Evolutionary conservation across 2,113 vertebrate genomes (phyloP).

Genomic region (Mohoua ochrocephala): DNA sequence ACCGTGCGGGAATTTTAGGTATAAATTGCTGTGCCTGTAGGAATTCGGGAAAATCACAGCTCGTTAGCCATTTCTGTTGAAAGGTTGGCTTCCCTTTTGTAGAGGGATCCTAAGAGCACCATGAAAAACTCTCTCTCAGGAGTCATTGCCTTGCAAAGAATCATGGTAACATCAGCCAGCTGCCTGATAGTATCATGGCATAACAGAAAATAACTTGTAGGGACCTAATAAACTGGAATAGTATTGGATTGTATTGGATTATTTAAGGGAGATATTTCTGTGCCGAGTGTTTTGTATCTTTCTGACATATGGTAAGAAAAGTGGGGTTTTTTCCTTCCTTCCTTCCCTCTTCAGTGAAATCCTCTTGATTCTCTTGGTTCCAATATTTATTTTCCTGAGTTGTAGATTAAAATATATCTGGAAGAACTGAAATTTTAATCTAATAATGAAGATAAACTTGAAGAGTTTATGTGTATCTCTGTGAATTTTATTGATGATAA

Average conservation of each 20-base stretch:
- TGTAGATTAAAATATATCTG: not conserved
- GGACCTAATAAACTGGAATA: not conserved
- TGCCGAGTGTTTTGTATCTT: not conserved
- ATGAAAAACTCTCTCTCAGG: not conserved
- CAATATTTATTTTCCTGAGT: not conserved
- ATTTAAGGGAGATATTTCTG: not conserved
- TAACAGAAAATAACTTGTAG: not conserved
- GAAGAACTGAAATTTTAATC: not conserved
- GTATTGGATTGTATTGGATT: not conserved
- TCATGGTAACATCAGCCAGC: not conserved
- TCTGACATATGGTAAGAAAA: not conserved
- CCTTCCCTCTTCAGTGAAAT: not conserved
- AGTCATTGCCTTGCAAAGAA: not conserved
- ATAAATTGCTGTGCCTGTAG: not conserved
- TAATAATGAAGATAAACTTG: not conserved
- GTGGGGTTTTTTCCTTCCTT: rapidly evolving
- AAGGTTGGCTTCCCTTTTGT: not conserved
- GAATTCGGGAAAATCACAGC: not conserved
- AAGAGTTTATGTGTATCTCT: not conserved
- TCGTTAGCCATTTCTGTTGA: not conserved
- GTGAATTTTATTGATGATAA: not conserved
- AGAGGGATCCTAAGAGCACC: not conserved
- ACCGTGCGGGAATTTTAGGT: not conserved
- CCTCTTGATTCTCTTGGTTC: not conserved
- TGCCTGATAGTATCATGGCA: not conserved